A percentile compares a stretch with the other conserved stretches of the same genome.
Conservation (phyloP, 2,888 invertebrate species). For the Vanessa cardui region DNA sequence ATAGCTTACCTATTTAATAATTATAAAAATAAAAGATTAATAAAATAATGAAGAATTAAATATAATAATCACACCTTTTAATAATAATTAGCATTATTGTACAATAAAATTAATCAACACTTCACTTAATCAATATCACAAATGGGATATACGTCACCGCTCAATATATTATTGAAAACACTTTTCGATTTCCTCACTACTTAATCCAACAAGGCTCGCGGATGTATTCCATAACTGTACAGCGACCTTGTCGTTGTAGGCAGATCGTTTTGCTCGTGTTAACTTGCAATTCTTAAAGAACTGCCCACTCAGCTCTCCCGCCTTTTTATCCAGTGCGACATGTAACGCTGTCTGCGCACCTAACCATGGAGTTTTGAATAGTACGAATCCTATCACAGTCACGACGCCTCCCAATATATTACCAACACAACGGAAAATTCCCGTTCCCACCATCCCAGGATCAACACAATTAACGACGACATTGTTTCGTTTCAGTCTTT, state of each 20-base stretch:
- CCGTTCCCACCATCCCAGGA: conserved; percentile 31
- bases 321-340: conserved; percentile 85
- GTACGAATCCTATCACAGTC: background rate
- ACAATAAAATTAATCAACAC: too few relatives aligned
- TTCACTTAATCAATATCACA: too few relatives aligned
- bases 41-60: too few relatives aligned
- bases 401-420: background rate
- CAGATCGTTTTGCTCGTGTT: conserved; percentile 60
- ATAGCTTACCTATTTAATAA: too few relatives aligned
- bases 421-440: background rate
- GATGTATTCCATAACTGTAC: conserved; percentile 47
- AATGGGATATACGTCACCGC: background rate
- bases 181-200: conserved; percentile 15
- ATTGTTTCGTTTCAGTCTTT: conserved; percentile 80
- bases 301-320: conserved; percentile 68
- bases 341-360: conserved; percentile 86
- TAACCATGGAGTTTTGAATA: conserved; percentile 20
- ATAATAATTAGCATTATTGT: too few relatives aligned
- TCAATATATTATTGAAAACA: conserved; percentile 9
- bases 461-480: conserved; percentile 90
- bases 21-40: too few relatives aligned
- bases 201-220: conserved; percentile 33
- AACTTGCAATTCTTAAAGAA: conserved; percentile 85
- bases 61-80: too few relatives aligned
- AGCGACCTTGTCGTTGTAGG: conserved; percentile 70